Evolutionary conservation across 2,888 invertebrate species (phyloP), one percentile per base, ranked within the genome.

Genomic region (Eupsilia transversa): DNA sequence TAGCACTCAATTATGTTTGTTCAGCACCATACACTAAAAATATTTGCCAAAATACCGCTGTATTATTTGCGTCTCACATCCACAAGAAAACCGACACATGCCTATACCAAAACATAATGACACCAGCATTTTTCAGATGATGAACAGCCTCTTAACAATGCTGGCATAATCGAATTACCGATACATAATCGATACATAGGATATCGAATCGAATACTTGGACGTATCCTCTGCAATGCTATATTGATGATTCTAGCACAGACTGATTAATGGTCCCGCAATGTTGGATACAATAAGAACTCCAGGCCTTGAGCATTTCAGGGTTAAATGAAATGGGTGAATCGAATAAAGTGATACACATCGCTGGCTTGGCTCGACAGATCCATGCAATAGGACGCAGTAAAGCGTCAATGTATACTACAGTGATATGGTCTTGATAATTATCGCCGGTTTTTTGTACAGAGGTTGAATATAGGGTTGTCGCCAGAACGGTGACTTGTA

Each of bases 241-340:
- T 96, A 96, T 96, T 96, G 96, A 96, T 96, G 96, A 94, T 95
- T 94, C 94, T 90, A 88, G 94, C 92, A 93, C 93, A 96, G 96
- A 96, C 96, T 96, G 96, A 96, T 96, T 96, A 96, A 96, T 96
- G 96, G 93, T 94, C 89, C 90, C 89, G 88, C 92, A 91, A 92
- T 93, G 90, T 92, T 92, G 91, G 92, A 92, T 93, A 96, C 96
- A 96, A 96, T 95, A 91, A 92, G 91, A 89, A 89, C 90, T 88
- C 85, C 87, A 85, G 87, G 90, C 92, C 91, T 89, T 90, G 90
- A 85, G 79, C 86, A 85, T 89, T 92, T 91, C 86, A 86, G 90
- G 91, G 89, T 89, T 88, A 88, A 80, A 84, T 68, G 57, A 71
- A 65, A 52, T 35, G 43, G 68, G 14, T 3, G 4, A 27, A 84